Percentiles rank a stretch among this genome's conserved stretches.
Evolutionary conservation across 2,888 invertebrate genomes (phyloP).

Genomic region (Gymnosoma rotundatum): DNA sequence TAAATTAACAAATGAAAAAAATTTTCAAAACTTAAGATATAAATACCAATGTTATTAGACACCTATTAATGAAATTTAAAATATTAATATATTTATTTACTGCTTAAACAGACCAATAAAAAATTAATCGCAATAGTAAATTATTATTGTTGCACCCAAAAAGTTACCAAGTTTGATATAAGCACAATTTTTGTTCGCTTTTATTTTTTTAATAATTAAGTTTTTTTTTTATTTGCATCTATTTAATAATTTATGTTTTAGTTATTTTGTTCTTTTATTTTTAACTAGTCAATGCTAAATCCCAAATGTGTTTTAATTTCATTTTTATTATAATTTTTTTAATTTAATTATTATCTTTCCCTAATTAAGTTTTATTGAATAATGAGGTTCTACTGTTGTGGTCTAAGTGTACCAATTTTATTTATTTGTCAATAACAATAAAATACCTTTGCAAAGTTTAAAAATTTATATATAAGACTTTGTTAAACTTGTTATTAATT

Average conservation of each 20-base stretch:
- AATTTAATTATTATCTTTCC: slow-evolving; percentile 21
- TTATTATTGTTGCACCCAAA: slow-evolving; percentile 55
- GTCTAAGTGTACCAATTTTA: slow-evolving; percentile 64
- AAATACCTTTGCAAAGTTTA: slow-evolving; percentile 32
- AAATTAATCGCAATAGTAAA: slow-evolving; percentile 43
- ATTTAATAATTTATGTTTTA: slow-evolving; percentile 51
- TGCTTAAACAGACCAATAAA: slow-evolving; percentile 23
- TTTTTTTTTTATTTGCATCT: slow-evolving; percentile 41
- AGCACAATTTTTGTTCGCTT: slow-evolving; percentile 39
- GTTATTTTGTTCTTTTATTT: slow-evolving; percentile 60
- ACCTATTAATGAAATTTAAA: slow-evolving; percentile 56
- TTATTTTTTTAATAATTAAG: slow-evolving; percentile 27
- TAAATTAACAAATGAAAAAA: slow-evolving; percentile 25
- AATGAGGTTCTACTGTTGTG: slow-evolving; percentile 64
- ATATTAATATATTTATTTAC: slow-evolving; percentile 50
- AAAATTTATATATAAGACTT: slow-evolving; percentile 27
- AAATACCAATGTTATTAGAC: slow-evolving; percentile 60
- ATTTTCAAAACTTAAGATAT: slow-evolving; percentile 51
- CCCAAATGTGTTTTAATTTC: slow-evolving; percentile 64
- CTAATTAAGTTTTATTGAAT: slow-evolving; percentile 64
- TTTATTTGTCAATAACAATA: slow-evolving; percentile 43
- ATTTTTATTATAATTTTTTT: slow-evolving; percentile 30
- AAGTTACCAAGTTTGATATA: slow-evolving; percentile 42
- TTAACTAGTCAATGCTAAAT: slow-evolving; percentile 70
- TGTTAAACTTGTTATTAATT: slow-evolving; percentile 64